Conservation (phyloP, 1,140 invertebrate genomes). For the Manduca sexta region DNA sequence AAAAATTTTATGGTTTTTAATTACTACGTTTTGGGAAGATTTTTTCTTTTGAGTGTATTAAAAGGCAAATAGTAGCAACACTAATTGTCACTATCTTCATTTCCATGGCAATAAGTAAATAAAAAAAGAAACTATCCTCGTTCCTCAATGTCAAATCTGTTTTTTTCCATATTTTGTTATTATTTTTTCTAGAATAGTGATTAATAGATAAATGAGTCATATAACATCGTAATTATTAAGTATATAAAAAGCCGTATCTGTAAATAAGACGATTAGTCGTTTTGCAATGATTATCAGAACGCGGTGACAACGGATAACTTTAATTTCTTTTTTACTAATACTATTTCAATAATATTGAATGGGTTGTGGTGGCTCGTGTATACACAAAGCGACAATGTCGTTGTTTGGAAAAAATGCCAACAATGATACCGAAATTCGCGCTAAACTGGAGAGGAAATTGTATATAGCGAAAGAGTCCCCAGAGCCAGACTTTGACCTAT, state of each 20-base stretch:
- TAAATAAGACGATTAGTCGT: background rate
- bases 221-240: conserved; percentile 3
- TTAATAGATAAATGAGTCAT: conserved; percentile 6
- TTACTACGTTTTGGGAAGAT: too few relatives aligned
- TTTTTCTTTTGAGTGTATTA: too few relatives aligned
- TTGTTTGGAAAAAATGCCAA: conserved; percentile 42
- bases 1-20: too few relatives aligned
- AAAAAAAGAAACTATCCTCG: too few relatives aligned
- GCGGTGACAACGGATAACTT: conserved; percentile 30
- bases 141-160: background rate
- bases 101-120: background rate
- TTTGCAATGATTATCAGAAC: conserved; percentile 21
- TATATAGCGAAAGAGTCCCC: conserved; percentile 84
- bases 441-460: conserved; percentile 81
- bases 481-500: conserved; percentile 83
- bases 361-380: conserved; percentile 65
- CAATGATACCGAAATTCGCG: conserved; percentile 71
- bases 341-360: conserved; percentile 26
- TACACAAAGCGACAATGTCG: conserved; percentile 55
- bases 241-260: too few relatives aligned
- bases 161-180: background rate
- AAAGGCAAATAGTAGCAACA: too few relatives aligned
- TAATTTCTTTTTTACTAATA: conserved; percentile 17
- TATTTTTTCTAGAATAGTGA: conserved; percentile 3
- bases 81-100: too few relatives aligned